These are phyloP conservation scores for Elysia crispata DNA, from an alignment of 2,888 invertebrate species.

Conservation along the genomic window DNA sequence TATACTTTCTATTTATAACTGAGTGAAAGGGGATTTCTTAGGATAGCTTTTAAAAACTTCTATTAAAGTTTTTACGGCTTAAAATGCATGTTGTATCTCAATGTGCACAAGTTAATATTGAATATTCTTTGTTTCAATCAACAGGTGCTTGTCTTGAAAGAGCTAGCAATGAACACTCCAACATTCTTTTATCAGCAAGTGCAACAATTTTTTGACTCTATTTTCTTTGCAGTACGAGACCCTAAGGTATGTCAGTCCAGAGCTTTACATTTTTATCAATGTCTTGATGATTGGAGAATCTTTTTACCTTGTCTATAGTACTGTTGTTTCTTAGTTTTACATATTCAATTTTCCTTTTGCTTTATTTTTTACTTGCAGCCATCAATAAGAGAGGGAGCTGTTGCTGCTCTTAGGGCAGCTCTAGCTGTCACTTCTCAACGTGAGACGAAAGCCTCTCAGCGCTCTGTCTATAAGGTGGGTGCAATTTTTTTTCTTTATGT, in stretches of 20 bases:
- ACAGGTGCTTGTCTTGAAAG: conserved; percentile 89
- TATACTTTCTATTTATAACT: too few relatives aligned
- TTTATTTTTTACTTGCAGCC: conserved; percentile 78
- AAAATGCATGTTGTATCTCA: neutral
- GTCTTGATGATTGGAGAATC: too few relatives aligned
- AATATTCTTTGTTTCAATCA: neutral
- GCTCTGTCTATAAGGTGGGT: conserved; percentile 83
- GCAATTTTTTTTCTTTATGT: neutral
- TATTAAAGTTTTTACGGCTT: too few relatives aligned
- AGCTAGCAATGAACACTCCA: conserved; percentile 95
- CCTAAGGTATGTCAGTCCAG: conserved; percentile 81
- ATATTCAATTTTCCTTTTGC: neutral
- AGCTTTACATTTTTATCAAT: too few relatives aligned
- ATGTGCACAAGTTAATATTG: neutral
- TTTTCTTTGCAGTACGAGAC: conserved; percentile 93
- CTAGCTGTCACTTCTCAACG: conserved; percentile 96
- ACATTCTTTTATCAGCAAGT: conserved; percentile 89
- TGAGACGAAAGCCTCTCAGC: conserved; percentile 93
- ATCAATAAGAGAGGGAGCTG: conserved; percentile 93
- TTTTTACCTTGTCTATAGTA: too few relatives aligned
- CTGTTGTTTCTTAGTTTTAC: too few relatives aligned
- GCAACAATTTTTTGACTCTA: conserved; percentile 87
- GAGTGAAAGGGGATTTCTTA: too few relatives aligned
- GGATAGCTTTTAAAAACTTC: too few relatives aligned
- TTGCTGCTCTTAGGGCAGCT: conserved; percentile 95